A percentile compares a stretch with the other conserved stretches of the same genome.
These are phyloP conservation scores for Drosophila bipectinata DNA, from an alignment of 1,140 invertebrate genomes.

Conservation along the genomic window DNA sequence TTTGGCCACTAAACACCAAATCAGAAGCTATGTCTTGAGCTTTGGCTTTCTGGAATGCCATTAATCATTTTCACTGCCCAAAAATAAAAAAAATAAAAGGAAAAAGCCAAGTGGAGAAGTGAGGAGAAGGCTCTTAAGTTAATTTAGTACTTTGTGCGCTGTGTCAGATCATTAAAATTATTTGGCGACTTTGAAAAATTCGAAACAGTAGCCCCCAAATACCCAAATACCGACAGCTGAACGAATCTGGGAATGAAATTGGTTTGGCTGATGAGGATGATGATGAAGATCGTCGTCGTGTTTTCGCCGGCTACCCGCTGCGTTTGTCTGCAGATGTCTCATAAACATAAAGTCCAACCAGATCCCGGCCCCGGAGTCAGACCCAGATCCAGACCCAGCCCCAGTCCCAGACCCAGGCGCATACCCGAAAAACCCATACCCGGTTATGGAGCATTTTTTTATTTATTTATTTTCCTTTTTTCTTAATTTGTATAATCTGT, in stretches of 20 bases:
- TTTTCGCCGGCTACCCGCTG: conserved; percentile 43
- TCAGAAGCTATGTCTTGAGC: conserved; percentile 38
- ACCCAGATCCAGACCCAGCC: neutral
- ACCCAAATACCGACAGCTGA: conserved; percentile 79
- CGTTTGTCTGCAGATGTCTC: conserved; percentile 57
- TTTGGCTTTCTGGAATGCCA: conserved; percentile 53
- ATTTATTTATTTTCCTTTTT: conserved; percentile 24
- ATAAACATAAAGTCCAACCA: conserved; percentile 54
- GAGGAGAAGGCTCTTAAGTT: conserved; percentile 56
- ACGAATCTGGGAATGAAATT: conserved; percentile 72
- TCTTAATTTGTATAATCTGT: conserved; percentile 61
- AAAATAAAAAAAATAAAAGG: neutral
- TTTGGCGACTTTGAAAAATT: conserved; percentile 67
- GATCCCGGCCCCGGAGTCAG: conserved; percentile 7
- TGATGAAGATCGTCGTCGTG: conserved; percentile 18
- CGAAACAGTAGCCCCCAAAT: conserved; percentile 78
- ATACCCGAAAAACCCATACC: conserved; percentile 11
- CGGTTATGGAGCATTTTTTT: neutral
- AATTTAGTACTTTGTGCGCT: conserved; percentile 57
- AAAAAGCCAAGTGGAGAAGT: conserved; percentile 1
- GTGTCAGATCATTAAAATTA: conserved; percentile 63
- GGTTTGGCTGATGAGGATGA: conserved; percentile 42
- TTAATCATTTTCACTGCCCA: conserved; percentile 55
- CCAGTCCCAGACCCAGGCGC: conserved; percentile 9
- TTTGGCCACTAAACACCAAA: conserved; percentile 18